Evolutionary conservation across 2,797 vertebrate species (phyloP), one percentile per base, ranked within the genome.

Genomic region (Gobionotothen gibberifrons): DNA sequence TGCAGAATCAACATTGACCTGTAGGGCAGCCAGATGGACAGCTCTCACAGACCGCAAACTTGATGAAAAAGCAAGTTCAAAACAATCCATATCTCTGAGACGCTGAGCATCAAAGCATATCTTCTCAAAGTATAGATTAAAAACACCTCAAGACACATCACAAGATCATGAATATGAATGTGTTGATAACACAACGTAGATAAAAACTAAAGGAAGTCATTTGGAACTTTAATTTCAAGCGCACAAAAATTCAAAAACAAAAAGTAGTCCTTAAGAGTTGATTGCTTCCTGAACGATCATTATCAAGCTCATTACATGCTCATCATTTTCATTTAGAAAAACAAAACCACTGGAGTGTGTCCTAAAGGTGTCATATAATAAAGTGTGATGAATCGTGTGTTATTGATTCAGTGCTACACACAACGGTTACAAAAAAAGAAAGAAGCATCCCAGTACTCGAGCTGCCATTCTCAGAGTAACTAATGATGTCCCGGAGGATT

Each of bases 401-500:
- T 80, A 69, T 51, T 78, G 81, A 84, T 82, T 82, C 54, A 69
- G 68, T 22, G 81, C 53, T 49, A 76, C 76, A 39, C 51, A 70
- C 53, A 32, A 42, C 9, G 0, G 69, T 79, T 60, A 36, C n/a
- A 67, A 64, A 67, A 61, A 67, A 54, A 55, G 69, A 15, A 56
- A 62, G 36, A 84, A 82, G 56, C 69, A 60, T 79, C 65, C 51
- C 51, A 52, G 77, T 56, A 44, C 48, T 78, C 44, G 19, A 76
- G 76, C 79, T 81, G 79, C 72, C 72, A 65, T 75, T 85, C 84
- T 78, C 51, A 51, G 61, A 84, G 63, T 79, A 72, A 17, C 72
- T 90, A 89, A 91, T 83, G 79, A 87, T 56, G 77, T 85, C 85
- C 89, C 65, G 11, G 67, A 69, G 81, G 76, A 74, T 68, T 64